Evolutionary conservation across 2,113 vertebrate genomes (phyloP).

Genomic region (Okapia johnstoni): DNA sequence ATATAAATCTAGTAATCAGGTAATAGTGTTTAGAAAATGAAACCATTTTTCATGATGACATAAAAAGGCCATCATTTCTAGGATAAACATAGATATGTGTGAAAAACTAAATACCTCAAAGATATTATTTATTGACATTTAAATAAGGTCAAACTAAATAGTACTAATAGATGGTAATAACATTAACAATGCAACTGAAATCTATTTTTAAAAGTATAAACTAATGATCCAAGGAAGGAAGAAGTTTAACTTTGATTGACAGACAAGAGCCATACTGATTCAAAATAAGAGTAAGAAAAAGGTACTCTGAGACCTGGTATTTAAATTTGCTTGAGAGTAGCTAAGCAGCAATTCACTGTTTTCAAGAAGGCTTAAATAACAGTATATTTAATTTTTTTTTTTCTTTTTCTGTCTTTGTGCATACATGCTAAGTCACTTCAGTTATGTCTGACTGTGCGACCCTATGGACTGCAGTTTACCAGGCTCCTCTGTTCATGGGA

Average conservation of each 20-base stretch:
- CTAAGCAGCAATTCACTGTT: background rate
- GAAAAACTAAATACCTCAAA: background rate
- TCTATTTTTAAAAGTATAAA: background rate
- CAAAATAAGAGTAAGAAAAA: background rate
- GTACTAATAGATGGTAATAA: background rate
- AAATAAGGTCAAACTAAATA: background rate
- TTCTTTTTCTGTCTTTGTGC: background rate
- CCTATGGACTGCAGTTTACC: background rate
- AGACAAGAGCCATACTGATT: background rate
- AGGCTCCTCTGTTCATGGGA: background rate
- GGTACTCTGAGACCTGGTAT: background rate
- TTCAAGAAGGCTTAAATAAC: background rate
- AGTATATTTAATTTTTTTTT: background rate
- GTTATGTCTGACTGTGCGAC: background rate
- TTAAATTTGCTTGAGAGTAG: background rate
- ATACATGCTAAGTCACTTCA: background rate
- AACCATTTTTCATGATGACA: conserved; percentile 44
- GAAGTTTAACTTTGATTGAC: background rate
- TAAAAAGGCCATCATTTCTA: conserved; percentile 3
- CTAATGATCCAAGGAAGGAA: background rate
- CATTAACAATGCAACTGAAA: background rate
- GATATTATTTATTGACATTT: background rate
- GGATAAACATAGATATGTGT: background rate
- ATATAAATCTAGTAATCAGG: conserved; percentile 44
- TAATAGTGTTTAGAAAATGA: conserved; percentile 44